A percentile compares a stretch with the other conserved stretches of the same genome.
Evolutionary conservation across 1,140 invertebrate genomes (phyloP).

Genomic region (Charaxes varanes): DNA sequence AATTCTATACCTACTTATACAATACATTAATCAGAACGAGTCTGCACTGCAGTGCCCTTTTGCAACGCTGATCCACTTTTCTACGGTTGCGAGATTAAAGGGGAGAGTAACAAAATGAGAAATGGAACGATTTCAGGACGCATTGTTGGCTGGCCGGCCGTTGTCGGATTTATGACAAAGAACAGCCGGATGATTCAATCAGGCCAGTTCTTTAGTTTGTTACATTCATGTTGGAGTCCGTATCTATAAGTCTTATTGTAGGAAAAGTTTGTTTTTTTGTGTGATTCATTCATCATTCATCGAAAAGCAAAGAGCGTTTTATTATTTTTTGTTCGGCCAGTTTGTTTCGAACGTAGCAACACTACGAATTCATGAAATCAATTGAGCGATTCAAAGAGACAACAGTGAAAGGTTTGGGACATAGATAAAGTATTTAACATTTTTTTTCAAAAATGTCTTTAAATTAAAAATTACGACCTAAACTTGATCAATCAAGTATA

Average conservation of each 20-base stretch:
- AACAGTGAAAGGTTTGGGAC: too few species aligned
- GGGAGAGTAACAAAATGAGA: slow-evolving; percentile 73
- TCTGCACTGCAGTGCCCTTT: slow-evolving; percentile 66
- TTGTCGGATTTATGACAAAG: slow-evolving; percentile 73
- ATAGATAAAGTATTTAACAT: too few species aligned
- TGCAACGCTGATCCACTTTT: slow-evolving; percentile 71
- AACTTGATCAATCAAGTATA: too few species aligned
- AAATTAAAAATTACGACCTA: too few species aligned
- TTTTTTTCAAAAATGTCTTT: too few species aligned
- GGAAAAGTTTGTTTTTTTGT: slow-evolving; percentile 45
- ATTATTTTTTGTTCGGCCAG: too few species aligned
- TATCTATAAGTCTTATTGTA: slow-evolving; percentile 59
- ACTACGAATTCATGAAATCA: too few species aligned
- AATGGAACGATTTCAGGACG: slow-evolving; percentile 72
- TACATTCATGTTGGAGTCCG: slow-evolving; percentile 63
- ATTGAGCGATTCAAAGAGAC: too few species aligned
- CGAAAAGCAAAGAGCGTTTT: too few species aligned
- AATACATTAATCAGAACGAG: slow-evolving; percentile 66
- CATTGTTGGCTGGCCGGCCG: slow-evolving; percentile 66
- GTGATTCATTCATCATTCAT: slow-evolving; percentile 35
- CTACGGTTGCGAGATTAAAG: slow-evolving; percentile 73
- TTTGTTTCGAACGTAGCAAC: background rate
- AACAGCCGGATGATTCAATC: slow-evolving; percentile 72
- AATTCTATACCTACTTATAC: slow-evolving; percentile 32
- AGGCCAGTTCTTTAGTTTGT: slow-evolving; percentile 68